Conservation (phyloP, 2,888 invertebrate species). For the Macrophya alboannulata region DNA sequence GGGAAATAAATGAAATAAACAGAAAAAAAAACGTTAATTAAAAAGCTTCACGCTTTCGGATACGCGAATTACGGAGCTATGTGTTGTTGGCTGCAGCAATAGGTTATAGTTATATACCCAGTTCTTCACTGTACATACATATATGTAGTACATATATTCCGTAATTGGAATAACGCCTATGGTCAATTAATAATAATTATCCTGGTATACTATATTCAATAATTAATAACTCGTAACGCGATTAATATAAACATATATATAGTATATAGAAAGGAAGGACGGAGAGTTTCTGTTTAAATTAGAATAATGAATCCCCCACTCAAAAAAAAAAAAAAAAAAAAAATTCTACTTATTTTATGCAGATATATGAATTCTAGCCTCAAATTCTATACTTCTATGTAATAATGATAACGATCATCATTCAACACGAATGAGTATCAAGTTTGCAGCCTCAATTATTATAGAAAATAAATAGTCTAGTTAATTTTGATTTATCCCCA, state of each 20-base stretch:
- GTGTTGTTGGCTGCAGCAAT: too few species aligned
- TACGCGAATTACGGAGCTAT: constrained; percentile 19
- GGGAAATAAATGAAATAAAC: too few species aligned
- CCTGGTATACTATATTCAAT: background rate
- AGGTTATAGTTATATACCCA: background rate
- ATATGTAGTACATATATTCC: background rate
- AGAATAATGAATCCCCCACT: background rate
- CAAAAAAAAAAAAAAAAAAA: background rate
- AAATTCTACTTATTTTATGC: too few species aligned
- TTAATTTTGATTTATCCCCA: constrained; percentile 45
- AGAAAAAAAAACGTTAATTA: constrained; percentile 44
- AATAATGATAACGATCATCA: background rate
- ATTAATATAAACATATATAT: background rate
- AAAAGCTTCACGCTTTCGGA: constrained; percentile 50
- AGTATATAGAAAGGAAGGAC: too few species aligned
- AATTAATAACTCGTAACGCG: background rate
- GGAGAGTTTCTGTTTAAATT: background rate
- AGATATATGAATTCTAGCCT: background rate
- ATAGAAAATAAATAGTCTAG: constrained; percentile 6
- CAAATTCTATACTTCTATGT: background rate
- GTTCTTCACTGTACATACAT: background rate
- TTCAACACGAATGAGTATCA: background rate
- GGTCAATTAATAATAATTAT: background rate
- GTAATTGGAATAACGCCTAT: background rate
- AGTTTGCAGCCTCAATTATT: background rate